Evolutionary conservation across 2,797 vertebrate genomes (phyloP).

Genomic region (Urosaurus nigricauda): DNA sequence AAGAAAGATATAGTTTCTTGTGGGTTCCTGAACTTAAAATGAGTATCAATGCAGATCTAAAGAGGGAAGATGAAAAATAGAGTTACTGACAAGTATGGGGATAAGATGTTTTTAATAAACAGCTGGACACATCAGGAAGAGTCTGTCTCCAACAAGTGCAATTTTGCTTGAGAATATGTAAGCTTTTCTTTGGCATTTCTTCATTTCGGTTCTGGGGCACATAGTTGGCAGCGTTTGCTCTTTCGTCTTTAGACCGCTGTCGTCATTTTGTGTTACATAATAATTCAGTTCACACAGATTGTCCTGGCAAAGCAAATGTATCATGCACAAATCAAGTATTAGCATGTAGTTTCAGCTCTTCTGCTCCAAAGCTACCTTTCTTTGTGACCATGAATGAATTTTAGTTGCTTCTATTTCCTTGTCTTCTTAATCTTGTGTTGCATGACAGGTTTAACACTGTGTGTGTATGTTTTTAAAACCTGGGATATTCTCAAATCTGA

Average conservation of each 20-base stretch:
- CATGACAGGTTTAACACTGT: conserved; percentile 41
- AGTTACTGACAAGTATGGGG: not conserved
- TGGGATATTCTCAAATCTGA: conserved; percentile 54
- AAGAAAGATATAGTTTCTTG: conserved; percentile 39
- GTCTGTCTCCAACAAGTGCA: conserved; percentile 45
- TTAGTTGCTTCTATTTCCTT: conserved; percentile 62
- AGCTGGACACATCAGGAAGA: conserved; percentile 3
- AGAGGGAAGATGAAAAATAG: conserved; percentile 34
- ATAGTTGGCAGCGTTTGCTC: conserved; percentile 54
- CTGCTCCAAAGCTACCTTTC: conserved; percentile 69
- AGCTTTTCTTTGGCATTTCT: conserved; percentile 60
- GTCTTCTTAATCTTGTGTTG: conserved; percentile 40
- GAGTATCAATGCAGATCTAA: conserved; percentile 5
- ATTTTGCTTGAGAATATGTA: conserved; percentile 55
- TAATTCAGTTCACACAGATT: conserved; percentile 63
- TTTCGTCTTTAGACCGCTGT: conserved; percentile 64
- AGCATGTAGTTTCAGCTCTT: conserved; percentile 70
- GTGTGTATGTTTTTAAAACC: conserved; percentile 54
- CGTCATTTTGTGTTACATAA: conserved; percentile 69
- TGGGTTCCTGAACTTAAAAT: conserved; percentile 38
- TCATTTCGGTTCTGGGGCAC: conserved; percentile 52
- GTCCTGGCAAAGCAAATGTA: conserved; percentile 56
- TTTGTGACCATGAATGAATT: conserved; percentile 67
- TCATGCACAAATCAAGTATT: conserved; percentile 58
- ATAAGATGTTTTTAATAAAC: not conserved